Base-by-base conservation (phyloP, 2,113 vertebrate species). In the Silurus glanis region DNA sequence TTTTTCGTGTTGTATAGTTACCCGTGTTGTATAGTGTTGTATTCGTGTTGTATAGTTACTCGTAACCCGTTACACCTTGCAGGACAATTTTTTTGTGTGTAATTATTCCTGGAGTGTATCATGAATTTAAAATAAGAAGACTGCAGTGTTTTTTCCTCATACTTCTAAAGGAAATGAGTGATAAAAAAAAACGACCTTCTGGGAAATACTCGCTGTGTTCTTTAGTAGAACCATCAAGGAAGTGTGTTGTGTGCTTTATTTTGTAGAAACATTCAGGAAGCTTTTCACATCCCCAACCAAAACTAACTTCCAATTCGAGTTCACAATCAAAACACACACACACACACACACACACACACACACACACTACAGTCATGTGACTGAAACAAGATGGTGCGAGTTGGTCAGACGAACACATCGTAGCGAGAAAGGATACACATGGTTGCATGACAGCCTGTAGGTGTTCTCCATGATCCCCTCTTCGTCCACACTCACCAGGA, bases 391-490 rank as follows among this genome's bases (percentile, higher is more conserved):
- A 21, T 21, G 3, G 17, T n/a, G 10, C 37, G 37, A 37, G 37
- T 37, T 37, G 37, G 3, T 37, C 37, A 37, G 37, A 37, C 37
- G 37, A 37, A 37, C 37, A 37, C 37, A 2, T 37, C 37, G 5
- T 72, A 12, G 19, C 58, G 1, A 0, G 23, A n/a, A 90, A 97
- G 97, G 98, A 99, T 99, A 99, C 98, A 99, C 98, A 14, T 99
- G 98, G 91, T 99, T 98, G 95, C 98, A 99, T 92, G 97, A 98
- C 25, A 99, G 95, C 76, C 97, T 95, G 90, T 97, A 99, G 0
- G 98, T 99, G 94, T 99, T 99, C 94, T 99, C 98, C 0, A 99
- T 98, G 89, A 99, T 99, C 16, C 98, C 98, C 47, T 99, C 98
- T 89, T 99, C 98, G 0, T 95, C 99, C 91, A 99, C 97, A 1